Conservation (phyloP, 2,797 vertebrate species). For the Tarsius wallacei region DNA sequence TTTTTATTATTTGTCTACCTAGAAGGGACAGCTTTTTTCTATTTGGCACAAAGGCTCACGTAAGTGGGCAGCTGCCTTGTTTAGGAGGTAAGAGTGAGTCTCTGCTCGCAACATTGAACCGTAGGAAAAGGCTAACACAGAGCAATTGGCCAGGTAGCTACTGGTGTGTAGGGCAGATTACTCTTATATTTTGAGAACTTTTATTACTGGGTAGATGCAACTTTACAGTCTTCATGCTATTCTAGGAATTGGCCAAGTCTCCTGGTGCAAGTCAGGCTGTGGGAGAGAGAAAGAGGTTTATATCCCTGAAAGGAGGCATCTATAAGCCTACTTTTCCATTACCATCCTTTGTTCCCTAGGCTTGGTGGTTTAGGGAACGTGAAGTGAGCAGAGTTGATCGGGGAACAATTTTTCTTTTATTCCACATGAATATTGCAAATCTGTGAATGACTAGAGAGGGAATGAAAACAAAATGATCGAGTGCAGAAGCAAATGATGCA, state of each 20-base stretch:
- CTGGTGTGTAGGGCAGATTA: neutral
- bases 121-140: neutral
- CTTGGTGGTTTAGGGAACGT: neutral
- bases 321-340: neutral
- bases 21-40: neutral
- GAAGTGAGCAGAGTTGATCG: neutral
- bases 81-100: slow-evolving; percentile 8
- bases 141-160: neutral
- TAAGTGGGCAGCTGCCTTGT: neutral
- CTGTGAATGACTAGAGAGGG: neutral
- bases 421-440: neutral
- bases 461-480: neutral
- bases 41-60: slow-evolving; percentile 17
- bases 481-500: neutral
- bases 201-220: neutral
- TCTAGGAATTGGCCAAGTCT: neutral
- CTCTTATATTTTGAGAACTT: neutral
- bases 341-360: neutral
- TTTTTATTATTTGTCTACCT: slow-evolving; percentile 44
- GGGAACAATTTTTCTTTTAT: neutral
- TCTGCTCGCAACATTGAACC: neutral
- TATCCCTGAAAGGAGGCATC: neutral
- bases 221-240: neutral
- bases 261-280: neutral
- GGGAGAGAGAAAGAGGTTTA: neutral